These are phyloP conservation scores for Parus major DNA, from an alignment of 2,113 vertebrate genomes.

Conservation along the genomic window DNA sequence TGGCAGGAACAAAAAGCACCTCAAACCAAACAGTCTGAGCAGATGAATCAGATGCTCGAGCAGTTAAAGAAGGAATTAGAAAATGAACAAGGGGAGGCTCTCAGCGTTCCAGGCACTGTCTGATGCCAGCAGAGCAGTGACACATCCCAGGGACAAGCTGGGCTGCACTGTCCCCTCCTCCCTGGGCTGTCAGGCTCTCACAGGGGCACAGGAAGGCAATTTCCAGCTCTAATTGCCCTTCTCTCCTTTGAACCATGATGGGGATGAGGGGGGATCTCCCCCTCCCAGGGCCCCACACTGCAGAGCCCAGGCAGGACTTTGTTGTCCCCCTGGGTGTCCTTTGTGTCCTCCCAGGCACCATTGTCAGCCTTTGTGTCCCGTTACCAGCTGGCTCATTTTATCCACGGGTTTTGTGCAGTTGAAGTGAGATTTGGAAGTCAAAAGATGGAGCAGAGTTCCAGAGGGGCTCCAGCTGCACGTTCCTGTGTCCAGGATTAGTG, in stretches of 20 bases:
- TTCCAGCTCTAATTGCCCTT: background rate
- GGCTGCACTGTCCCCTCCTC: background rate
- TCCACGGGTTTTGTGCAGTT: background rate
- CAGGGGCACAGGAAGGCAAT: background rate
- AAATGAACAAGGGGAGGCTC: background rate
- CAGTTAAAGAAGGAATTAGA: background rate
- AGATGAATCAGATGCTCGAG: background rate
- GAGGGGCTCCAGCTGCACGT: background rate
- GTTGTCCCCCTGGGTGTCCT: background rate
- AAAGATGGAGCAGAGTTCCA: background rate
- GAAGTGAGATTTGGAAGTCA: background rate
- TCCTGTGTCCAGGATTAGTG: background rate
- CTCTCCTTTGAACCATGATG: background rate
- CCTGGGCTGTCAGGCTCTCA: background rate
- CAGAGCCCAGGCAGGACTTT: background rate
- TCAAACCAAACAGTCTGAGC: background rate
- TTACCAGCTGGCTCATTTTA: background rate
- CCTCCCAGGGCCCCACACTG: background rate
- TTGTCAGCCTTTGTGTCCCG: background rate
- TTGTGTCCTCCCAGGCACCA: background rate
- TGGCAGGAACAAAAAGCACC: background rate
- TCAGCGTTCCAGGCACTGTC: background rate
- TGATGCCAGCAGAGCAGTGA: background rate
- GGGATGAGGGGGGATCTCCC: background rate
- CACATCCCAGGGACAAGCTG: rapidly evolving